These are phyloP conservation scores for Chrysodeixis includens DNA, from an alignment of 2,888 invertebrate species.

Conservation along the genomic window DNA sequence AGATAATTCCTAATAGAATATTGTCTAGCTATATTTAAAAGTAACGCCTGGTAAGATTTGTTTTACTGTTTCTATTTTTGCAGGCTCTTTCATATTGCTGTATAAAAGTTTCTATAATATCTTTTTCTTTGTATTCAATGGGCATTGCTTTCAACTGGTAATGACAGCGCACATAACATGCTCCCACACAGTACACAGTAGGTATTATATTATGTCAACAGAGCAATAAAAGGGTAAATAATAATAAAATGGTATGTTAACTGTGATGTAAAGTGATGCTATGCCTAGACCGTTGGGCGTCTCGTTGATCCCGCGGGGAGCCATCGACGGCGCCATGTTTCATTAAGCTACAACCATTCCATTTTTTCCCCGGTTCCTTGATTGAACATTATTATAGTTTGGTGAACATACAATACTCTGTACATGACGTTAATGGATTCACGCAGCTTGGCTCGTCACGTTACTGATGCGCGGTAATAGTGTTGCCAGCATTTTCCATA, in stretches of 20 bases:
- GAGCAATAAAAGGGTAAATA: neutral
- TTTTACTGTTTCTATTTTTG: neutral
- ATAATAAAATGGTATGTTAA: constrained; percentile 3
- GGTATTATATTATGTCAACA: constrained; percentile 3
- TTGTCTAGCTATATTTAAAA: too few relatives aligned
- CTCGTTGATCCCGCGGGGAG: constrained; percentile 59
- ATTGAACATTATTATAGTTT: constrained; percentile 43
- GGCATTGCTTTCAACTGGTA: neutral
- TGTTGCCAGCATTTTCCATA: constrained; percentile 31
- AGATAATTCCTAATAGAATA: too few relatives aligned
- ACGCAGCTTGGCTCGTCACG: constrained; percentile 35
- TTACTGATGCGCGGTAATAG: constrained; percentile 32
- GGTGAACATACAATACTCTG: constrained; percentile 35
- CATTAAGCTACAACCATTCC: constrained; percentile 62
- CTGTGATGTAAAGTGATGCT: constrained; percentile 48
- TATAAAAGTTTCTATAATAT: neutral
- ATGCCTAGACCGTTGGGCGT: constrained; percentile 69
- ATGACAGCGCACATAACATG: neutral
- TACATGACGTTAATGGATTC: constrained; percentile 47
- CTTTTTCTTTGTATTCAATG: neutral
- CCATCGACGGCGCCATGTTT: constrained; percentile 67
- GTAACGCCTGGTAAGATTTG: too few relatives aligned
- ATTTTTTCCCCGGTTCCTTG: constrained; percentile 52
- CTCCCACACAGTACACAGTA: neutral
- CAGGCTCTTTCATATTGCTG: neutral